phyloP scores from a whole-genome alignment of 2,113 vertebrate species.

The Helogale parvula region DNA sequence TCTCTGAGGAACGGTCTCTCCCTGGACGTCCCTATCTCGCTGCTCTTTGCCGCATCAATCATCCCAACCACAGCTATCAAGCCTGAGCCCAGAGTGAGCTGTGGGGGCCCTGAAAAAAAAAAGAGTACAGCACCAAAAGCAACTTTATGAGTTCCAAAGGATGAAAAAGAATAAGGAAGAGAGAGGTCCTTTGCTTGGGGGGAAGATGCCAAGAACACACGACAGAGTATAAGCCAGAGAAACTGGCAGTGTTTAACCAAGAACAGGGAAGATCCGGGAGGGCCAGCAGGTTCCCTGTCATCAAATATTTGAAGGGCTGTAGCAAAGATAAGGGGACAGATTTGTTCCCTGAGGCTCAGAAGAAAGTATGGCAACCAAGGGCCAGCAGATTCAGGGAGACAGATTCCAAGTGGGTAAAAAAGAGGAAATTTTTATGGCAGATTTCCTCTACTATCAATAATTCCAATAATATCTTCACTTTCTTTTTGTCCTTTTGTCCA shows the following conservation, averaged over 20 bases:
- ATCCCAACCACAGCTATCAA: neutral
- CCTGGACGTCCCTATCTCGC: neutral
- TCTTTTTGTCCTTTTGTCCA: neutral
- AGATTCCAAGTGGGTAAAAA: neutral
- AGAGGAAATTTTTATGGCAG: neutral
- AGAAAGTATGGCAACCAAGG: neutral
- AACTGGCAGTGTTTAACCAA: neutral
- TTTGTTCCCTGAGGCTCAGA: neutral
- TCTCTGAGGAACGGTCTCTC: neutral
- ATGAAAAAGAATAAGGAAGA: constrained; percentile 1
- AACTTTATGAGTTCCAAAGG: neutral
- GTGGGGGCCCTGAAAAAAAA: neutral
- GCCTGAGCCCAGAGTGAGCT: neutral
- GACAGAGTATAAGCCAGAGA: neutral
- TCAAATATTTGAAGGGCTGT: neutral
- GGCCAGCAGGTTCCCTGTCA: neutral
- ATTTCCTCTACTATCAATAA: neutral
- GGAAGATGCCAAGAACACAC: neutral
- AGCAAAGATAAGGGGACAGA: neutral
- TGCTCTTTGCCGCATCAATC: neutral
- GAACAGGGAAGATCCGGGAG: neutral
- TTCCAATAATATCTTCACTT: neutral
- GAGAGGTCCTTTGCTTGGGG: neutral
- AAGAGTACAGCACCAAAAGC: neutral
- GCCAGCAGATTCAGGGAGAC: neutral